Percentiles rank a stretch among this genome's conserved stretches.
Evolutionary conservation across 2,888 invertebrate species (phyloP).

Genomic region (Yponomeuta sedellus): DNA sequence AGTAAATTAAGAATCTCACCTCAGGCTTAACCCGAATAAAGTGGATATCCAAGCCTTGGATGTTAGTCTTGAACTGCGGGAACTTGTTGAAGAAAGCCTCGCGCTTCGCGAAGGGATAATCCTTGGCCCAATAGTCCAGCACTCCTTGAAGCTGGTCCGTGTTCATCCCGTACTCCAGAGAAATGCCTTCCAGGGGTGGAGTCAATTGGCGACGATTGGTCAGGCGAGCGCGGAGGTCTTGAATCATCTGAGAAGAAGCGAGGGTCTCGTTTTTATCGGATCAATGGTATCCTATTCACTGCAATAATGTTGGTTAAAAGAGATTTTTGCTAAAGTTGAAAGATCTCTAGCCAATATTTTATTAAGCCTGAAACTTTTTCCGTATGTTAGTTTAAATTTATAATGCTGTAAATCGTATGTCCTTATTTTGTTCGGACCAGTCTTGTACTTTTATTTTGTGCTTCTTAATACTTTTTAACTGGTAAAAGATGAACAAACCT

Average conservation of each 20-base stretch:
- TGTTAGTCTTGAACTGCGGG: slow-evolving; percentile 85
- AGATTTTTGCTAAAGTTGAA: no score
- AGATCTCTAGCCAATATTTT: no score
- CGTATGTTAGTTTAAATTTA: no score
- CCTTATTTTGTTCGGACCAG: no score
- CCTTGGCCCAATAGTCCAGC: slow-evolving; percentile 85
- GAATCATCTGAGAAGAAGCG: slow-evolving; percentile 44
- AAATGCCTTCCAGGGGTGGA: slow-evolving; percentile 80
- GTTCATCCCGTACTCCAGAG: slow-evolving; percentile 90
- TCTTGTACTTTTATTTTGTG: no score
- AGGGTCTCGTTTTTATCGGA: background rate
- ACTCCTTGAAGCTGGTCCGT: slow-evolving; percentile 79
- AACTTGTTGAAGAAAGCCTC: slow-evolving; percentile 82
- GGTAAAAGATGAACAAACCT: no score
- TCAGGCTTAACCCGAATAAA: slow-evolving; percentile 83
- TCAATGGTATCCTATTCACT: no score
- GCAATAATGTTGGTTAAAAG: no score
- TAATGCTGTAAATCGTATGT: no score
- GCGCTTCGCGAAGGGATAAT: slow-evolving; percentile 80
- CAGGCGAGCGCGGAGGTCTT: slow-evolving; percentile 46
- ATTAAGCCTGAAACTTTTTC: no score
- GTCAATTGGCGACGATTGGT: slow-evolving; percentile 43
- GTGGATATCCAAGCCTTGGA: slow-evolving; percentile 84
- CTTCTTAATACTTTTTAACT: no score
- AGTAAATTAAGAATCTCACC: slow-evolving; percentile 28